Conservation (phyloP, 2,113 vertebrate genomes). For the Ceyx cyanopectus region DNA sequence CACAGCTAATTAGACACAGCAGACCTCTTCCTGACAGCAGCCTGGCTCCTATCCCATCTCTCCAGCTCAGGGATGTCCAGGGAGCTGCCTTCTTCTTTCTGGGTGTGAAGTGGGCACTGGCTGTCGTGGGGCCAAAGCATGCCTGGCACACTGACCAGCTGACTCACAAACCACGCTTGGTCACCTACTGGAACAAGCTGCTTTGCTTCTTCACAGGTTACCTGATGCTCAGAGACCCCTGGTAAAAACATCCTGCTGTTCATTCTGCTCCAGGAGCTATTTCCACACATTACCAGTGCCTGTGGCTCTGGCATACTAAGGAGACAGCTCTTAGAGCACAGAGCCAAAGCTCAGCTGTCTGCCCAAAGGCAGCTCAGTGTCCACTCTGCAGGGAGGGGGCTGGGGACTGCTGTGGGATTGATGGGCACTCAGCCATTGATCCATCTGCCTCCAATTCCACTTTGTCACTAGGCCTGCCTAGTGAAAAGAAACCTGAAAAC, state of each 20-base stretch:
- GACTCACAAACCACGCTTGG: not conserved
- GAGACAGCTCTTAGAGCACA: not conserved
- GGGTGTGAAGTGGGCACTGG: not conserved
- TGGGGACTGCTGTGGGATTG: not conserved
- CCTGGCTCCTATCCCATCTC: not conserved
- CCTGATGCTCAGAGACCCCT: not conserved
- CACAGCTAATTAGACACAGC: not conserved
- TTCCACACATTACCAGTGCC: not conserved
- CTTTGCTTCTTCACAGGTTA: not conserved
- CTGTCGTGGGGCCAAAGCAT: not conserved
- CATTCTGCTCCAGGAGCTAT: not conserved
- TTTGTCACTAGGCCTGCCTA: not conserved
- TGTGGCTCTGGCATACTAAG: not conserved
- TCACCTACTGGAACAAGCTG: not conserved
- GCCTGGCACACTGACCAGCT: not conserved
- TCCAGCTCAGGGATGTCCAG: not conserved
- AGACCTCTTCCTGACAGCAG: slow-evolving; percentile 21
- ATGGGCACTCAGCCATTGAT: not conserved
- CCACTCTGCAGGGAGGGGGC: not conserved
- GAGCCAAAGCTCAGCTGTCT: not conserved
- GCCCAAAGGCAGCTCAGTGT: not conserved
- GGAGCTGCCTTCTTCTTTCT: not conserved
- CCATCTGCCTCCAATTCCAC: not conserved
- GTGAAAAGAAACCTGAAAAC: not conserved
- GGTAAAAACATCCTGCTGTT: not conserved